Conservation (phyloP, 2,888 invertebrate species). For the Drosophila anomelani region DNA sequence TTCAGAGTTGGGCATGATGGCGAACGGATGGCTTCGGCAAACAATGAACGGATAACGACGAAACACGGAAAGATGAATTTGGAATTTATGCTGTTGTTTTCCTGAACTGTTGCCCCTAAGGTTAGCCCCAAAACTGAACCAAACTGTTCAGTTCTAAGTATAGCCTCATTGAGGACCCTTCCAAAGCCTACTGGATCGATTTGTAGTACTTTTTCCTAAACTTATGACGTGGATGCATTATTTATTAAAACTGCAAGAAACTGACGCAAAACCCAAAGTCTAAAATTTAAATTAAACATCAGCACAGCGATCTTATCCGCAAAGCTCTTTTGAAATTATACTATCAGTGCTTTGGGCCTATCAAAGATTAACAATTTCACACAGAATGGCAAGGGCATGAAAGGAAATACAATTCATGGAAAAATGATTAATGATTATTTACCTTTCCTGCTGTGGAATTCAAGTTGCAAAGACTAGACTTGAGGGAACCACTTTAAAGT, state of each 20-base stretch:
- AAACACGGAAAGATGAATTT: slow-evolving; percentile 17
- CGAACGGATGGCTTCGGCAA: background rate
- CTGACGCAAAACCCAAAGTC: too few species aligned
- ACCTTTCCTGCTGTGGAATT: slow-evolving; percentile 5
- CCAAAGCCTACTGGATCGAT: slow-evolving; percentile 5
- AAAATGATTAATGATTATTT: slow-evolving; percentile 13
- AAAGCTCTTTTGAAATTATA: slow-evolving; percentile 15
- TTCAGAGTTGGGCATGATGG: slow-evolving; percentile 15
- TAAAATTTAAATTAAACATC: background rate
- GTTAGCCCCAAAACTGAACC: slow-evolving; percentile 38
- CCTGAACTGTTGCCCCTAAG: slow-evolving; percentile 22
- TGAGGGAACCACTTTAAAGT: slow-evolving; percentile 6
- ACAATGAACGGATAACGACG: background rate
- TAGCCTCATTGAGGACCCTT: background rate
- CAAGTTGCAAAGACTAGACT: background rate
- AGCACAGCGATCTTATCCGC: background rate
- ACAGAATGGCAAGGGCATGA: background rate
- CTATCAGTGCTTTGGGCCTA: slow-evolving; percentile 1
- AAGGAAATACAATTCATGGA: slow-evolving; percentile 7
- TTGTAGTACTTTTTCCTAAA: background rate
- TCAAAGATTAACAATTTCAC: background rate
- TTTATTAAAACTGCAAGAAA: background rate
- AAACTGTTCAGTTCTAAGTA: background rate
- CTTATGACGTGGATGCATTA: background rate
- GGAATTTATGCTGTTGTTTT: slow-evolving; percentile 15